Percentiles rank a stretch among this genome's conserved stretches.
Evolutionary conservation across 2,888 invertebrate genomes (phyloP).

Genomic region (Taphrorychus bicolor): DNA sequence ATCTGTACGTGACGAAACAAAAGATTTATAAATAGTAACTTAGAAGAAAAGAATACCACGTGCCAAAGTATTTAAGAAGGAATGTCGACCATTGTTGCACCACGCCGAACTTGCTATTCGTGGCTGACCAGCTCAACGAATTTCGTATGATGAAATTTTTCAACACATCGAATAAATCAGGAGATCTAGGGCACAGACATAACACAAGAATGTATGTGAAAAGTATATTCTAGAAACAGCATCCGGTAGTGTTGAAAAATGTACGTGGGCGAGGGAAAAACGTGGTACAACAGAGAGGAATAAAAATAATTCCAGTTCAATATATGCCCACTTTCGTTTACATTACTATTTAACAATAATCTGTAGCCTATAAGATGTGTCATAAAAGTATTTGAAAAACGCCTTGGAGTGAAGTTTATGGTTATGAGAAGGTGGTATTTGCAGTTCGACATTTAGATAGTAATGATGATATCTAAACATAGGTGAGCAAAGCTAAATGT

Average conservation of each 20-base stretch:
- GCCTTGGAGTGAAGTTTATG: conserved; percentile 1
- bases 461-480: too few species aligned
- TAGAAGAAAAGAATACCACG: neutral
- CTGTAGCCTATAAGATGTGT: neutral
- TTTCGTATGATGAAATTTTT: neutral
- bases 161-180: neutral
- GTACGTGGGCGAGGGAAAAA: neutral
- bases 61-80: neutral
- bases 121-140: neutral
- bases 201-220: too few species aligned
- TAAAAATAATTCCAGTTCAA: neutral
- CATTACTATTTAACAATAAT: neutral
- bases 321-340: neutral
- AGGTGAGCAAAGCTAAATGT: too few species aligned
- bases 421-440: neutral
- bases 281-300: neutral
- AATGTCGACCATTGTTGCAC: neutral
- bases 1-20: too few species aligned
- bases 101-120: neutral
- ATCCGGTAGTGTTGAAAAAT: too few species aligned
- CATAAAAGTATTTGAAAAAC: neutral
- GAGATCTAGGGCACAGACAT: too few species aligned
- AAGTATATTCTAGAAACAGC: too few species aligned
- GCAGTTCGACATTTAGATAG: neutral
- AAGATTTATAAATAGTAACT: too few species aligned